Conservation (phyloP, 2,888 invertebrate species). For the Euproctis similis region DNA sequence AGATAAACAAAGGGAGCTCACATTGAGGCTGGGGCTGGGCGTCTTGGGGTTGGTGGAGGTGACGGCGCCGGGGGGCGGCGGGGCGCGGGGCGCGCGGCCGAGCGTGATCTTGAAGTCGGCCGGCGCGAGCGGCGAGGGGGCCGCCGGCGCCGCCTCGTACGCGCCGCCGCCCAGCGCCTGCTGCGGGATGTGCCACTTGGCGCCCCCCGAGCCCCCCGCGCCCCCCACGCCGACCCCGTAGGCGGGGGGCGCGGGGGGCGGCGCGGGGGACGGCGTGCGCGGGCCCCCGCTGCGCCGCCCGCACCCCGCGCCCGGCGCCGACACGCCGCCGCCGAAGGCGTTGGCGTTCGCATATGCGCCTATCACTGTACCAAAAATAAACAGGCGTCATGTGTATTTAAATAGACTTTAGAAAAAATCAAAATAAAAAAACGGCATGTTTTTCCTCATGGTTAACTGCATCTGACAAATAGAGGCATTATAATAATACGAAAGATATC, state of each 20-base stretch:
- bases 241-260: slow-evolving; percentile 26
- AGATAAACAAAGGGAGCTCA: no score
- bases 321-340: slow-evolving; percentile 26
- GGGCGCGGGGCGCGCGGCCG: slow-evolving; percentile 34
- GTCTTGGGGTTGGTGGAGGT: slow-evolving; percentile 91
- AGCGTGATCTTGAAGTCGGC: slow-evolving; percentile 82
- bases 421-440: no score
- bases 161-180: slow-evolving; percentile 53
- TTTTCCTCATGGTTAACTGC: no score
- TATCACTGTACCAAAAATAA: slow-evolving; percentile 59
- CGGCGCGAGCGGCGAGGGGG: slow-evolving; percentile 23
- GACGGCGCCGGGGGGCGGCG: slow-evolving; percentile 53
- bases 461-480: no score
- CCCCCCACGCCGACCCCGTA: no score
- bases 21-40: slow-evolving; percentile 84
- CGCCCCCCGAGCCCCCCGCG: slow-evolving; percentile 47
- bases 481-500: no score
- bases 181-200: slow-evolving; percentile 87
- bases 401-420: no score
- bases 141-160: slow-evolving; percentile 25
- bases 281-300: slow-evolving; percentile 54
- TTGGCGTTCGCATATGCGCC: slow-evolving; percentile 37
- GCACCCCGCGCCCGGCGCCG: slow-evolving; percentile 26
- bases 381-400: no score
- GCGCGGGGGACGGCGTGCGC: slow-evolving; percentile 70